A percentile compares a stretch with the other conserved stretches of the same genome.
These are phyloP conservation scores for Mellivora capensis DNA, from an alignment of 2,113 vertebrate species.

Conservation along the genomic window DNA sequence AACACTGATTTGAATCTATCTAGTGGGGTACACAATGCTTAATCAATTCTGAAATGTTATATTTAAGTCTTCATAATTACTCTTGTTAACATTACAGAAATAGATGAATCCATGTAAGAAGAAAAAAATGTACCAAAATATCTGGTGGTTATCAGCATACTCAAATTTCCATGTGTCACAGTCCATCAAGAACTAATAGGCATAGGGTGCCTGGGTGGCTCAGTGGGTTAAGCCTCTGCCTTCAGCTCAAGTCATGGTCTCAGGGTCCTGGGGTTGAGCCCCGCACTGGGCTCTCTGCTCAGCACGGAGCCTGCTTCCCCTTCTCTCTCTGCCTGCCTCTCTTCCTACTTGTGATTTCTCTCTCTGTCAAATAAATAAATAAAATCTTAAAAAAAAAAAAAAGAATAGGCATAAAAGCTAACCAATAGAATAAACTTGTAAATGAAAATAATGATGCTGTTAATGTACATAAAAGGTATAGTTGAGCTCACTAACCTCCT, in stretches of 20 bases:
- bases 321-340: too few species aligned
- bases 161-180: neutral
- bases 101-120: neutral
- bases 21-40: neutral
- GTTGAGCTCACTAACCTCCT: neutral
- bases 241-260: too few species aligned
- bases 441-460: conserved; percentile 8
- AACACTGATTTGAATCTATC: neutral
- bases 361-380: too few species aligned
- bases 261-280: too few species aligned
- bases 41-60: conserved; percentile 12
- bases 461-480: neutral
- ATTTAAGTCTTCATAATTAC: conserved; percentile 41
- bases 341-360: too few species aligned
- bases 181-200: neutral
- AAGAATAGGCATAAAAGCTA: neutral
- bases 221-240: too few species aligned
- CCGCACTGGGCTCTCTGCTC: too few species aligned
- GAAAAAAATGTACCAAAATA: neutral
- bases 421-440: neutral
- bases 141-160: neutral
- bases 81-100: conserved; percentile 2
- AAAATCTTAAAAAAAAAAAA: too few species aligned
- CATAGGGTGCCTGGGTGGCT: neutral
- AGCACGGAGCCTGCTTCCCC: too few species aligned